Conservation (phyloP, 1,140 invertebrate genomes). For the Drosophila kohkoa region DNA sequence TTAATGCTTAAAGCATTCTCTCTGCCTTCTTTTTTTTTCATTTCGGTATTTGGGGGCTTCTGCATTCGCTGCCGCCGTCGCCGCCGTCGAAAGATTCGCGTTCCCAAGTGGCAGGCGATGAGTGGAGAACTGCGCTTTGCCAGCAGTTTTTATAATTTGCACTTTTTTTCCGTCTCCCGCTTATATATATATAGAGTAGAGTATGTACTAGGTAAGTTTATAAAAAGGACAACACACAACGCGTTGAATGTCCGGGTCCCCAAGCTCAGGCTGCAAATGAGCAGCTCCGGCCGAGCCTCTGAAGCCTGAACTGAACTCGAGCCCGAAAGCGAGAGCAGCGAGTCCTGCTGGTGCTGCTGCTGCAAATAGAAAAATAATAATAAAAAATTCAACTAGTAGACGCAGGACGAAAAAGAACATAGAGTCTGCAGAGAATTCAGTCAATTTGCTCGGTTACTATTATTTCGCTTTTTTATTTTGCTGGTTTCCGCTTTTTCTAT, state of each 20-base stretch:
- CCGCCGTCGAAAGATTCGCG: constrained; percentile 37
- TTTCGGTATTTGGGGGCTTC: constrained; percentile 20
- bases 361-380: constrained; percentile 70
- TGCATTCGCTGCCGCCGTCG: constrained; percentile 16
- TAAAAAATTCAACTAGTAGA: constrained; percentile 61
- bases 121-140: constrained; percentile 74
- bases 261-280: constrained; percentile 69
- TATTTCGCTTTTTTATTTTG: background rate
- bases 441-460: constrained; percentile 62
- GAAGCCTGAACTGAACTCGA: constrained; percentile 16
- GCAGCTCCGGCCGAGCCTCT: constrained; percentile 43
- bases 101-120: constrained; percentile 60
- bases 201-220: background rate
- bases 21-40: background rate
- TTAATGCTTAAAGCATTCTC: constrained; percentile 35
- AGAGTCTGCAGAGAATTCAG: constrained; percentile 64
- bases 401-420: constrained; percentile 19
- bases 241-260: constrained; percentile 32
- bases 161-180: constrained; percentile 38
- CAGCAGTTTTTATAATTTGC: constrained; percentile 82
- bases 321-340: background rate
- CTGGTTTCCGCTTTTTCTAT: background rate
- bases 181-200: background rate
- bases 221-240: constrained; percentile 9
- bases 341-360: background rate